A percentile compares a stretch with the other conserved stretches of the same genome.
Evolutionary conservation across 2,888 invertebrate genomes (phyloP).

Genomic region (Allophyes oxyacanthae): DNA sequence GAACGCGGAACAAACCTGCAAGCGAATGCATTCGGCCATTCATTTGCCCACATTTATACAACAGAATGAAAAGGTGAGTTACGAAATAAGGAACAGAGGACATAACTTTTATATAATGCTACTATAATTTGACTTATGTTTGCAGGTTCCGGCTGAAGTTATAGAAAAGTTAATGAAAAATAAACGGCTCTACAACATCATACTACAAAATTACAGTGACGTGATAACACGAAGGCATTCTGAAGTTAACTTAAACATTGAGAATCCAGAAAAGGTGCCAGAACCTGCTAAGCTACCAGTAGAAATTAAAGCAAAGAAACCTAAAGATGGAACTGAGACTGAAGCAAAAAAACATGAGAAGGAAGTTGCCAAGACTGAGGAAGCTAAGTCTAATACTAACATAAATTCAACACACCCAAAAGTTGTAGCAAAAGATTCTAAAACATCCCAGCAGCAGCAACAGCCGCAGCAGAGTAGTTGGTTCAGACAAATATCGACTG

Average conservation of each 20-base stretch:
- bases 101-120: not conserved
- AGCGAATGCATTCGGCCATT: slow-evolving; percentile 91
- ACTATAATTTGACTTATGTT: slow-evolving; percentile 8
- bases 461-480: slow-evolving; percentile 63
- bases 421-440: slow-evolving; percentile 33
- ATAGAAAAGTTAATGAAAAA: slow-evolving; percentile 91
- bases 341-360: slow-evolving; percentile 55
- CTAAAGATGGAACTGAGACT: slow-evolving; percentile 49
- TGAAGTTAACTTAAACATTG: slow-evolving; percentile 86
- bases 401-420: slow-evolving; percentile 48
- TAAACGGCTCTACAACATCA: slow-evolving; percentile 91
- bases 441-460: slow-evolving; percentile 45
- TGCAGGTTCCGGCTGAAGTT: slow-evolving; percentile 92
- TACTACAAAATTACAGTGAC: slow-evolving; percentile 92
- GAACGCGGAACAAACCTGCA: slow-evolving; percentile 77
- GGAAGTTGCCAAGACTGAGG: slow-evolving; percentile 43
- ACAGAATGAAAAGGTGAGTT: slow-evolving; percentile 91
- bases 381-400: slow-evolving; percentile 46
- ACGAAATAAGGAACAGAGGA: not conserved
- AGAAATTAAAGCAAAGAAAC: slow-evolving; percentile 66
- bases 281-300: slow-evolving; percentile 75
- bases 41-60: slow-evolving; percentile 94
- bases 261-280: slow-evolving; percentile 50
- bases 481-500: slow-evolving; percentile 87
- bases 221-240: slow-evolving; percentile 90